Conservation (phyloP, 92 coral and sea anemone genomes). For the Epizoanthus scotinus region DNA sequence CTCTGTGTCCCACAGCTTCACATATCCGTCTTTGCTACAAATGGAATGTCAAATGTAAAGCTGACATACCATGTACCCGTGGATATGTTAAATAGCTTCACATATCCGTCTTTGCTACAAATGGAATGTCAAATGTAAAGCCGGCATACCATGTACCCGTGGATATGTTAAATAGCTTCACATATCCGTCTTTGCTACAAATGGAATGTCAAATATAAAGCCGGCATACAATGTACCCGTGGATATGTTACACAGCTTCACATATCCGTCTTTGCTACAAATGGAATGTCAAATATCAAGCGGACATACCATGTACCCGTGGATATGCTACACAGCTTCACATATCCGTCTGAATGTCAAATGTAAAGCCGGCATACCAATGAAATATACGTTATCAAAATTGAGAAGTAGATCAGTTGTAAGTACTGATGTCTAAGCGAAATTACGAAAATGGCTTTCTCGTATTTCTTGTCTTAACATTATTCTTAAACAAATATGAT, state of each 20-base stretch:
- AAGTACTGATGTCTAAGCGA: too few relatives aligned
- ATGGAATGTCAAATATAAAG: background rate
- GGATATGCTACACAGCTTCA: too few relatives aligned
- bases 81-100: conserved; percentile 64
- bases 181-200: conserved; percentile 74
- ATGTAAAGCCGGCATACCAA: too few relatives aligned
- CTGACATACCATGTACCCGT: background rate
- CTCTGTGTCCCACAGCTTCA: conserved; percentile 82
- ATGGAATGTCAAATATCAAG: background rate
- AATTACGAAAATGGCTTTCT: too few relatives aligned
- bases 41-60: background rate
- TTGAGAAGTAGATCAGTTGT: too few relatives aligned
- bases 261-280: conserved; percentile 74
- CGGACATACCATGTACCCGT: background rate
- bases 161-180: too few relatives aligned
- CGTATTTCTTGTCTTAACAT: too few relatives aligned
- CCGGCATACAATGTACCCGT: background rate
- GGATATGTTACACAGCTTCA: conserved; percentile 85
- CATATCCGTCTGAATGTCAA: too few relatives aligned
- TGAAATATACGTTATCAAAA: too few relatives aligned
- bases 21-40: conserved; percentile 74
- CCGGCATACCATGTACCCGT: background rate
- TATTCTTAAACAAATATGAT: too few relatives aligned
- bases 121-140: background rate
- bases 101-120: conserved; percentile 74